These are phyloP conservation scores for Anoplophora glabripennis DNA, from an alignment of 1,140 invertebrate genomes.

Conservation along the genomic window DNA sequence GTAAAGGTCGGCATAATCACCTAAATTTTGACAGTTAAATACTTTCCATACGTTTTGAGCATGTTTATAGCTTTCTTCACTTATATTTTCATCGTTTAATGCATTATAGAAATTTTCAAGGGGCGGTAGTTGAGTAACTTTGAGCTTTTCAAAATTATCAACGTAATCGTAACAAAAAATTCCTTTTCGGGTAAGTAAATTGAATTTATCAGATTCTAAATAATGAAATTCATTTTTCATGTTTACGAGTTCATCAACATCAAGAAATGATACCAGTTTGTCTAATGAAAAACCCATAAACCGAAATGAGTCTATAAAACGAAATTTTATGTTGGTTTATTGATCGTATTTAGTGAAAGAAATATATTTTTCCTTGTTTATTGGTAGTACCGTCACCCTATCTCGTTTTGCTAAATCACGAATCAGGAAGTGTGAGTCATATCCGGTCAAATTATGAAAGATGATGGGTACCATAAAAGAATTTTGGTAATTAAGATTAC, in stretches of 20 bases:
- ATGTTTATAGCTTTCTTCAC: constrained; percentile 47
- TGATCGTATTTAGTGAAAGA: not conserved
- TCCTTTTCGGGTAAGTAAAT: constrained; percentile 41
- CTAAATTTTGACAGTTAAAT: constrained; percentile 48
- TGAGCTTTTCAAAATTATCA: constrained; percentile 30
- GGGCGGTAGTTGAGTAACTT: not conserved
- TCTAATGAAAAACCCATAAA: constrained; percentile 23
- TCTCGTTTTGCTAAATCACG: constrained; percentile 7
- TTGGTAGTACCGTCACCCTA: constrained; percentile 15
- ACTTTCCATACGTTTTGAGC: constrained; percentile 48
- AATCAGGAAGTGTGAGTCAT: constrained; percentile 27
- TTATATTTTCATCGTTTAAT: constrained; percentile 40
- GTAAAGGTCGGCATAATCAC: constrained; percentile 49
- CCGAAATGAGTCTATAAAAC: not conserved
- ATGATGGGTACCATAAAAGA: constrained; percentile 26
- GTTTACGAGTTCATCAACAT: constrained; percentile 18
- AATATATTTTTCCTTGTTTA: constrained; percentile 31
- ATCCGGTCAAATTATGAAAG: constrained; percentile 27
- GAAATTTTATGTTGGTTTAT: constrained; percentile 3
- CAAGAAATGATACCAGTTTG: constrained; percentile 13
- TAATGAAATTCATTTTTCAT: not conserved
- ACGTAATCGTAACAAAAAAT: constrained; percentile 44
- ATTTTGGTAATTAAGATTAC: constrained; percentile 44
- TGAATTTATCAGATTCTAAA: constrained; percentile 26
- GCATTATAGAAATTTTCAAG: constrained; percentile 24